Conservation (phyloP, 1,140 invertebrate species). For the Drosophila tani region DNA sequence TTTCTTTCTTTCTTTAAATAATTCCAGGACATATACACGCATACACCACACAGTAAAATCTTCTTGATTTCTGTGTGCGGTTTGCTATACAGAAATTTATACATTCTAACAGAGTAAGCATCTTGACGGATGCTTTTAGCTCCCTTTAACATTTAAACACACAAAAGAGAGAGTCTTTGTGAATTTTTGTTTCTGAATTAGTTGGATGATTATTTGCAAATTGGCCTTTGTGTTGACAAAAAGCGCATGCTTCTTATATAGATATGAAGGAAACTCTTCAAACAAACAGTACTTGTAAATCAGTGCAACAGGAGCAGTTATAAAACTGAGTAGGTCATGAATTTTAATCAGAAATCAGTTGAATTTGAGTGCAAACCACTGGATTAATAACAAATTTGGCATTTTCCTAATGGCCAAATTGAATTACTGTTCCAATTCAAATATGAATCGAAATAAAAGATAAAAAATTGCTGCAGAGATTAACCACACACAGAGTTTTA, state of each 20-base stretch:
- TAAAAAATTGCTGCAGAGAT: conserved; percentile 75
- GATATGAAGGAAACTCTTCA: conserved; percentile 27
- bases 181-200: conserved; percentile 84
- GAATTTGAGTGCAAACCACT: conserved; percentile 55
- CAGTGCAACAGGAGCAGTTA: conserved; percentile 57
- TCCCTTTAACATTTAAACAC: conserved; percentile 18
- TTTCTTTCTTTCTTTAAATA: conserved; percentile 19
- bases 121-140: background rate
- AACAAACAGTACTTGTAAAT: conserved; percentile 52
- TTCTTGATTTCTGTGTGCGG: background rate
- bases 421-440: conserved; percentile 39
- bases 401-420: conserved; percentile 52
- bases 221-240: conserved; percentile 85
- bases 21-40: conserved; percentile 22
- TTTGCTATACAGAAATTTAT: background rate
- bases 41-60: conserved; percentile 1
- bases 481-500: conserved; percentile 78
- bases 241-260: conserved; percentile 79
- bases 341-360: conserved; percentile 81
- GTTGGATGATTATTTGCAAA: conserved; percentile 85
- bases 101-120: background rate
- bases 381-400: conserved; percentile 33
- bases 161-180: conserved; percentile 58
- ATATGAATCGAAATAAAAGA: conserved; percentile 14
- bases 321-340: conserved; percentile 40